phyloP scores from a whole-genome alignment of 2,888 invertebrate genomes.

The Panorpa germanica region DNA sequence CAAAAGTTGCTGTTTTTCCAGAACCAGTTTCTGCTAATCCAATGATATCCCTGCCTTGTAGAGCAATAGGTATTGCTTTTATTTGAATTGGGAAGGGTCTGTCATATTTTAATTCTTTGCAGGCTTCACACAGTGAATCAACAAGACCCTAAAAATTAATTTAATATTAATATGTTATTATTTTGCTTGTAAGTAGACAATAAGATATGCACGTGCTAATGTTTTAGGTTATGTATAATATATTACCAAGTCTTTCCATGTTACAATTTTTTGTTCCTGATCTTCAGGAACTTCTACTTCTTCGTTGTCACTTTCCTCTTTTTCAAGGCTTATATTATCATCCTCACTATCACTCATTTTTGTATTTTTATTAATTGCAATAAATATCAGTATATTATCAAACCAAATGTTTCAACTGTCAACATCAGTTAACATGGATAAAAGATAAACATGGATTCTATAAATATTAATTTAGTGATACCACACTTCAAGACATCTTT shows the following conservation, averaged over 20 bases:
- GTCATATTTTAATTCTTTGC: constrained; percentile 85
- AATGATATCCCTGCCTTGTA: constrained; percentile 58
- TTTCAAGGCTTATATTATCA: constrained; percentile 9
- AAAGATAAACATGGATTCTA: no score
- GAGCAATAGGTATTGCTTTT: constrained; percentile 80
- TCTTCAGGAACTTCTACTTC: constrained; percentile 9
- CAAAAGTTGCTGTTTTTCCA: constrained; percentile 94
- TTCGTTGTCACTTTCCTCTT: constrained; percentile 10
- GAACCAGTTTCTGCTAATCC: constrained; percentile 57
- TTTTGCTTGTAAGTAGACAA: no score
- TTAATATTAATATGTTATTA: no score
- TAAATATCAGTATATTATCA: background rate
- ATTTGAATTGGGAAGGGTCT: constrained; percentile 86
- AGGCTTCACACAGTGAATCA: constrained; percentile 80
- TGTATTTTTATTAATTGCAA: background rate
- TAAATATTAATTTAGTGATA: no score
- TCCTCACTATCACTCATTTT: constrained; percentile 10
- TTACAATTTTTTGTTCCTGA: constrained; percentile 19
- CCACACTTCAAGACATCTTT: no score
- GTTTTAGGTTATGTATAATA: no score
- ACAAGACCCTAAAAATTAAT: constrained; percentile 66
- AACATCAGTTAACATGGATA: no score
- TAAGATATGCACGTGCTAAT: no score
- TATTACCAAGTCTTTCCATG: constrained; percentile 44
- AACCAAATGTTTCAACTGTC: no score